phyloP scores from a whole-genome alignment of 2,888 invertebrate species.

The Periphyllus acericola region DNA sequence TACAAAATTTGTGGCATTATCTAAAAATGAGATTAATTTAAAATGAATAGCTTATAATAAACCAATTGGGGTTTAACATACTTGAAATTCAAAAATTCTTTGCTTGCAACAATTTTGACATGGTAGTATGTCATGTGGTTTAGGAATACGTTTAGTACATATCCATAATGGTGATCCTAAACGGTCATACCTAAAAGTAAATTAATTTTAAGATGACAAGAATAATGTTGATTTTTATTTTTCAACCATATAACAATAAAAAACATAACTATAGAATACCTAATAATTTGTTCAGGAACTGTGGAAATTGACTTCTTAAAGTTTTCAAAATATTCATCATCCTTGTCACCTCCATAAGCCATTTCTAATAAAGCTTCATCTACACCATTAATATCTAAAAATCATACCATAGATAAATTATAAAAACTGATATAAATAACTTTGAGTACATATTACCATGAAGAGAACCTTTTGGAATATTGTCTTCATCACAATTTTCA shows the following conservation, averaged over 20 bases:
- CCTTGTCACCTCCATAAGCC: constrained; percentile 70
- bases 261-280: constrained; percentile 70
- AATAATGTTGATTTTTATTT: not conserved
- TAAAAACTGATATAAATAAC: not conserved
- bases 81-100: constrained; percentile 91
- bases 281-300: constrained; percentile 83
- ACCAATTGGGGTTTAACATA: constrained; percentile 66
- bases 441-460: constrained; percentile 35
- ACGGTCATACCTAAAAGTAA: constrained; percentile 68
- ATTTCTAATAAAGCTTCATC: constrained; percentile 79
- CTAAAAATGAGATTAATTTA: constrained; percentile 49
- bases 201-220: not conserved
- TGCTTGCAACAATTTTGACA: constrained; percentile 80
- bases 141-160: constrained; percentile 71
- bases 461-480: constrained; percentile 46
- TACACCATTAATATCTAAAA: constrained; percentile 70
- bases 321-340: constrained; percentile 81
- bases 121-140: constrained; percentile 73
- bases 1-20: constrained; percentile 68
- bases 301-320: constrained; percentile 78
- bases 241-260: not conserved
- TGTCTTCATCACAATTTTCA: not conserved
- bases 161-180: constrained; percentile 88
- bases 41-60: not conserved
- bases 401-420: constrained; percentile 10